phyloP scores from a whole-genome alignment of 2,888 invertebrate species.

The Aethes cnicana region DNA sequence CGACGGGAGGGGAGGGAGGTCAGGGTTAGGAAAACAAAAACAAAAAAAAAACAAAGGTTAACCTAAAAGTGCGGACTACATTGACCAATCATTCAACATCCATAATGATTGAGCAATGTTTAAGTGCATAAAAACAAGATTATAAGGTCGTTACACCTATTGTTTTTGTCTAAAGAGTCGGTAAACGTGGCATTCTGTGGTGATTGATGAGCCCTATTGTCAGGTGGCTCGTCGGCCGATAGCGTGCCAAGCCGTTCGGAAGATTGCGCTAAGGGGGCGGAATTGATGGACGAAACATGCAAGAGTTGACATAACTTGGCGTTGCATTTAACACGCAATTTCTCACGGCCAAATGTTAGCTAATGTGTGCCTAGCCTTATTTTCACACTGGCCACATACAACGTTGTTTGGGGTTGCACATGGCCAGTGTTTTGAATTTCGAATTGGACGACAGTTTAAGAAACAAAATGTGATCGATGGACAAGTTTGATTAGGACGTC shows the following conservation, averaged over 20 bases:
- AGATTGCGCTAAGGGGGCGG: constrained; percentile 55
- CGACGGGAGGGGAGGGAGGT: constrained; percentile 42
- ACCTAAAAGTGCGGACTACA: constrained; percentile 52
- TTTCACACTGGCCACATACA: constrained; percentile 12
- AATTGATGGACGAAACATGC: constrained; percentile 44
- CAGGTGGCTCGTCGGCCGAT: constrained; percentile 66
- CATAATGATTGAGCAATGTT: constrained; percentile 29
- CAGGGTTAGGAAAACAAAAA: constrained; percentile 41
- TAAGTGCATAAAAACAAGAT: constrained; percentile 30
- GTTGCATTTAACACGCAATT: constrained; percentile 23
- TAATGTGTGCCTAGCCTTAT: constrained; percentile 13
- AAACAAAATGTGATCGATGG: not conserved
- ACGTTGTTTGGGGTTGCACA: no score
- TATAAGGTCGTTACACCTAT: constrained; percentile 46
- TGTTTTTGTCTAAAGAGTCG: constrained; percentile 64
- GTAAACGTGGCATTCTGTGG: constrained; percentile 52
- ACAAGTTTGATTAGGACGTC: constrained; percentile 8
- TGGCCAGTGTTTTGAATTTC: not conserved
- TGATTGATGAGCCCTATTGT: constrained; percentile 78
- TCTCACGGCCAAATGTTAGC: constrained; percentile 4
- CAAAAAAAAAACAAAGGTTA: constrained; percentile 40
- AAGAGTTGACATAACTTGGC: constrained; percentile 27
- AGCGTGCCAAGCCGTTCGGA: constrained; percentile 64
- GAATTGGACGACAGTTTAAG: no score
- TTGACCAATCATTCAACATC: constrained; percentile 29